These are phyloP conservation scores for Pelochelys cantorii DNA, from an alignment of 2,797 vertebrate species.

Conservation along the genomic window DNA sequence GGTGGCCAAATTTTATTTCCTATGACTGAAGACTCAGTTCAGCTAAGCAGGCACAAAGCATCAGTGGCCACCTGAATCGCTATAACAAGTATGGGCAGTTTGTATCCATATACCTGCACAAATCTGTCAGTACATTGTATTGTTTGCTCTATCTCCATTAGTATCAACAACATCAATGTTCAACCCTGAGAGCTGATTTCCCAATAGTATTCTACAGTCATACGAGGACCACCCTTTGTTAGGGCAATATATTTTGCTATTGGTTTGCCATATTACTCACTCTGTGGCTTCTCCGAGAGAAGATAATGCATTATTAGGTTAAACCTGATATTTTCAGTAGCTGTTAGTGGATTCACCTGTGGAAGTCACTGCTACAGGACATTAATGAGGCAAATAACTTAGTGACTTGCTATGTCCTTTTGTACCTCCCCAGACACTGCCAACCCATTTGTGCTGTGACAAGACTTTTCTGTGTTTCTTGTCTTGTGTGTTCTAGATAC, in stretches of 20 bases:
- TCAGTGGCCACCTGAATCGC: constrained; percentile 24
- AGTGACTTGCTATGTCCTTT: rapidly evolving
- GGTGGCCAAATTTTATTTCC: constrained; percentile 63
- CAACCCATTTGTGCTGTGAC: neutral
- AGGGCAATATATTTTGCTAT: neutral
- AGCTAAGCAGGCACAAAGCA: constrained; percentile 28
- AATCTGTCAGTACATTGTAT: neutral
- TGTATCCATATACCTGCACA: neutral
- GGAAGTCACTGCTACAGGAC: neutral
- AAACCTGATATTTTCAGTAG: neutral
- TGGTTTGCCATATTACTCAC: neutral
- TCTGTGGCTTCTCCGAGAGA: rapidly evolving
- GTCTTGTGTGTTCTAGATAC: neutral
- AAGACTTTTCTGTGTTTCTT: neutral
- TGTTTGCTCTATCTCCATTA: constrained; percentile 20
- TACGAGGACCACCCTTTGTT: neutral
- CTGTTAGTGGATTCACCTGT: neutral
- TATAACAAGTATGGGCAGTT: neutral
- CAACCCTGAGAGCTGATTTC: neutral
- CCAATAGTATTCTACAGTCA: neutral
- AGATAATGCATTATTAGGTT: neutral
- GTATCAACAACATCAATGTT: constrained; percentile 8
- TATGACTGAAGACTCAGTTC: constrained; percentile 31
- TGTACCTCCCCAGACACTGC: neutral
- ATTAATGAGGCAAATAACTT: neutral